Evolutionary conservation across 1,140 invertebrate species (phyloP), one percentile per base, ranked within the genome.

Genomic region (Hyposmocoma kahamanoa): DNA sequence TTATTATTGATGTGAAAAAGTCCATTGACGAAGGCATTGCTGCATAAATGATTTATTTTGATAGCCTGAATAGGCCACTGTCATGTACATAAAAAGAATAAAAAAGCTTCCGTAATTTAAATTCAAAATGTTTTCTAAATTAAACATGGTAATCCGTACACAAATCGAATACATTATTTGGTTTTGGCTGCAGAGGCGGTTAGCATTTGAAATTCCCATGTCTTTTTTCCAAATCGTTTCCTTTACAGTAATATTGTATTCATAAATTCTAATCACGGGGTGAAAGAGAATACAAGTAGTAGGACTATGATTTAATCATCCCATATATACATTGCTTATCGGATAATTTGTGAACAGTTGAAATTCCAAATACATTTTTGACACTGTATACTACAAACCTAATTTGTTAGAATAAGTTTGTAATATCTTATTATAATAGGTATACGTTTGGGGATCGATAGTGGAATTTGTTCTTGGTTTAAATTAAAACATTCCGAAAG

Each of bases 91-190:
- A 13, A 1, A 30, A 2, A n/a, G 10, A 30, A 30, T 30, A 30
- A 30, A 30, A 8, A 30, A 30, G 28, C 13, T 8, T 30, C 13
- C 10, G 13, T 30, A 30, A 30, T 30, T 30, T 10, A 1, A 3
- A 30, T 30, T 30, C 28, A 30, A 30, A 30, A 30, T 30, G 28
- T 1, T 30, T 30, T 8, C 28, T 13, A 30, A 30, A n/a, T 30
- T 30, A 13, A 30, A 30, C 28, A 30, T 10, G 28, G 68, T 72
- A 72, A 74, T 73, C 68, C 65, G 22, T 43, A 59, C 56, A 64
- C 62, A 75, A 72, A 76, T 72, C 72, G 75, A 76, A 76, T 76
- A 73, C 72, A 71, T 66, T 66, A 71, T 71, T 74, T 61, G 54
- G 53, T 70, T 62, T 5, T 11, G 24, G 5, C 5, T 11, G 24